A percentile compares a stretch with the other conserved stretches of the same genome.
These are phyloP conservation scores for Chaitophorus viminalis DNA, from an alignment of 2,888 invertebrate genomes.

Conservation along the genomic window DNA sequence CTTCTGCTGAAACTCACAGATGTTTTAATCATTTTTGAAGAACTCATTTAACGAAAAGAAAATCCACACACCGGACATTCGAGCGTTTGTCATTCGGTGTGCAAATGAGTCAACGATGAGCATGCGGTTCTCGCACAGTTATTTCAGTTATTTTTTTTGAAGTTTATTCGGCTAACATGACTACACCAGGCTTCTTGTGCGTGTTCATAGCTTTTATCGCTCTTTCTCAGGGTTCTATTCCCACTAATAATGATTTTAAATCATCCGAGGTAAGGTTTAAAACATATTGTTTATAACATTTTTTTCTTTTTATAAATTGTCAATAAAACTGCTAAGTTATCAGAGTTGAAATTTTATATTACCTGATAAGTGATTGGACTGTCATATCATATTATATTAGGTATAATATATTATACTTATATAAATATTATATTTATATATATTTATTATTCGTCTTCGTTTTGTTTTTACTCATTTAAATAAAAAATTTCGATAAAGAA, in stretches of 20 bases:
- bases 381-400: too few relatives aligned
- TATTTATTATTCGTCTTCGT: too few relatives aligned
- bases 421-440: too few relatives aligned
- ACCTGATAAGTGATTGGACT: too few relatives aligned
- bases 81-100: slow-evolving; percentile 15
- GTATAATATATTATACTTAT: too few relatives aligned
- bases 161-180: neutral
- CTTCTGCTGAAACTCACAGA: slow-evolving; percentile 48
- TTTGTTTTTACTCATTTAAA: too few relatives aligned
- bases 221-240: neutral
- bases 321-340: too few relatives aligned
- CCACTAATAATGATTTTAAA: neutral
- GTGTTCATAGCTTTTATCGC: neutral
- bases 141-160: neutral
- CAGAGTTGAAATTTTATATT: too few relatives aligned
- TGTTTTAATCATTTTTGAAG: slow-evolving; percentile 57
- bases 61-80: slow-evolving; percentile 31
- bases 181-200: neutral
- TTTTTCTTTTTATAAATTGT: too few relatives aligned
- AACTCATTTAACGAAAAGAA: slow-evolving; percentile 38
- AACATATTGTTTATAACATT: neutral
- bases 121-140: slow-evolving; percentile 18
- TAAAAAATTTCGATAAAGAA: too few relatives aligned
- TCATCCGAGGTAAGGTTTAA: neutral
- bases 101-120: slow-evolving; percentile 17